These are phyloP conservation scores for Sinocyclocheilus anshuiensis DNA, from an alignment of 2,113 vertebrate genomes.

Conservation along the genomic window DNA sequence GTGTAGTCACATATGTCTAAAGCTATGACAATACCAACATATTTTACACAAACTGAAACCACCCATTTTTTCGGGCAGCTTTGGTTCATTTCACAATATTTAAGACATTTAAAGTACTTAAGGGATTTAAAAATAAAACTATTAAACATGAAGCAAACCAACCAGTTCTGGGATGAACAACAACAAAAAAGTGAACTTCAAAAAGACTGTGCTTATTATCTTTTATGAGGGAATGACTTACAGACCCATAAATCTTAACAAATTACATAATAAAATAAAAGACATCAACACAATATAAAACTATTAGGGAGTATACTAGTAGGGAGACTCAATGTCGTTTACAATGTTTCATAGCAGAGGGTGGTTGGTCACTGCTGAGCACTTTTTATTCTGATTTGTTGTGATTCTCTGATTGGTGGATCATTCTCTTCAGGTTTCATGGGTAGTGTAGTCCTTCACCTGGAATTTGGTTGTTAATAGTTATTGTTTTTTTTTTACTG, in stretches of 20 bases:
- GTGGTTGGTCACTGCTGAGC: neutral
- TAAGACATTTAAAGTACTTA: neutral
- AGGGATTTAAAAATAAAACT: neutral
- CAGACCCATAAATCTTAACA: neutral
- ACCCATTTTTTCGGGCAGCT: neutral
- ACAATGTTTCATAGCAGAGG: neutral
- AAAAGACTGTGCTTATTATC: neutral
- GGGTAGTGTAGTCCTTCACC: neutral
- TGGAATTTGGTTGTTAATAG: neutral
- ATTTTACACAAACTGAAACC: neutral
- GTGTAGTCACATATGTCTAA: neutral
- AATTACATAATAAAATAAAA: neutral
- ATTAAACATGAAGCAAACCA: neutral
- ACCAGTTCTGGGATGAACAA: neutral
- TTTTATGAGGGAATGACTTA: neutral
- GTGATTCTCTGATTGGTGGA: neutral
- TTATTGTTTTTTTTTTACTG: neutral
- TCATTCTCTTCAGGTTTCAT: neutral
- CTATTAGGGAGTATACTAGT: neutral
- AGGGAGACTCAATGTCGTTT: neutral
- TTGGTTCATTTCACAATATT: neutral
- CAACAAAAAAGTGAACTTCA: neutral
- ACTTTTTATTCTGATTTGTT: neutral
- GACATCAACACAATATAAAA: neutral
- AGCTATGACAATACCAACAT: neutral